Conservation (phyloP, 2,113 vertebrate genomes). For the Pterocles orientalis region DNA sequence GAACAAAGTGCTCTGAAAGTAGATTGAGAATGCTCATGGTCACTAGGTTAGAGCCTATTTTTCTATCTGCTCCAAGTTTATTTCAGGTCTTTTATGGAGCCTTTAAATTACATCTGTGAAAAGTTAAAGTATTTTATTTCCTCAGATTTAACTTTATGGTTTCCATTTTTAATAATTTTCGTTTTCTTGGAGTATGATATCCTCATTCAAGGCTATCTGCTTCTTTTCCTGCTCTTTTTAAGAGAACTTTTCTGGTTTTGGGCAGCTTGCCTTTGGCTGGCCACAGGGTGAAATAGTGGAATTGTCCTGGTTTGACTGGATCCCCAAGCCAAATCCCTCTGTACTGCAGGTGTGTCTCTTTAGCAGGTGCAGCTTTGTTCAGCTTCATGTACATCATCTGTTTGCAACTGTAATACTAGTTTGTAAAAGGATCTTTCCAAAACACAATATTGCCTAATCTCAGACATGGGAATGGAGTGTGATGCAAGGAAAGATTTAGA, state of each 20-base stretch:
- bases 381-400: not conserved
- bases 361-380: constrained; percentile 13
- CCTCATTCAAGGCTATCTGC: not conserved
- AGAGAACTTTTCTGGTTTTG: not conserved
- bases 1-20: not conserved
- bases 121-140: not conserved
- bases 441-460: not conserved
- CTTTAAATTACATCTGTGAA: not conserved
- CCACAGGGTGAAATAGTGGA: not conserved
- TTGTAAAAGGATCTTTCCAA: not conserved
- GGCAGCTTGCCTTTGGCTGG: not conserved
- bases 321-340: not conserved
- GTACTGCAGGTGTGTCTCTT: not conserved
- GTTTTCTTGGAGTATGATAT: not conserved
- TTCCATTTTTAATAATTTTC: not conserved
- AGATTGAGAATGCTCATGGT: not conserved
- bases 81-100: not conserved
- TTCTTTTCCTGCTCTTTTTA: not conserved
- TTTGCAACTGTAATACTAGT: not conserved
- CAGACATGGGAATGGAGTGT: not conserved
- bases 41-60: not conserved
- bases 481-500: not conserved
- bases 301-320: not conserved
- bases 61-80: not conserved
- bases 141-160: not conserved